Evolutionary conservation across 2,888 invertebrate genomes (phyloP), one percentile per base, ranked within the genome.

Genomic region (Trachelus iudaicus): DNA sequence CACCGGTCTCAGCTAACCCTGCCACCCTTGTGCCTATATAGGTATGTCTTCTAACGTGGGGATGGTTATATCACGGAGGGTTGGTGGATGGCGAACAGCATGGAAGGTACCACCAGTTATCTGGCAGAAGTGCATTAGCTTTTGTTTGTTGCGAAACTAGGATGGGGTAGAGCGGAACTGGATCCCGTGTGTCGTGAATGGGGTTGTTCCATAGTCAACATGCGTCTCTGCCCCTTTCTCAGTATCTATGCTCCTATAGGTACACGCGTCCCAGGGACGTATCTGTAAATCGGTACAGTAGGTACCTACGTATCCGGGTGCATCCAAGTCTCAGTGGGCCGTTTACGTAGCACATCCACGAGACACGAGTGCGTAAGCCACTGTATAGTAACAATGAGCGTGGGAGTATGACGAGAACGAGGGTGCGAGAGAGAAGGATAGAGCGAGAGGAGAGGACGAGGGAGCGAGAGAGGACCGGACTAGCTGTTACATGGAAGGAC

Each of bases 41-140:
- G 23, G 23, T 23, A 56, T 23, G 23, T 56, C 56, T 23, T 23
- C 56, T 56, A 56, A 23, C 56, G 9, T 23, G 56, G 23, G 23
- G 23, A 56, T 23, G 56, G 56, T 56, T 56, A 23, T 56, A 56
- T 56, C 56, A 56, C 9, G 23, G 56, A 56, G 23, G 56, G 40
- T 40, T 40, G 4, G 37, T 13, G 37, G 40, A 56, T 23, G 9
- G 56, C 56, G 23, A 56, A 9, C 23, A 23, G 56, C 23, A 56
- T 9, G 56, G 56, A 56, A 81, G 78, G 79, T 75, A 80, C 79
- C 80, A 83, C 77, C 81, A 80, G 85, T 85, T 86, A 85, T 86
- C 85, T 80, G 81, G 81, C 81, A 85, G 84, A 86, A 85, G 83
- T 86, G 86, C 86, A 86, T 86, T 85, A 86, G 83, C 85, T 86